These are phyloP conservation scores for Momotus momota DNA, from an alignment of 2,797 vertebrate genomes.

Conservation along the genomic window DNA sequence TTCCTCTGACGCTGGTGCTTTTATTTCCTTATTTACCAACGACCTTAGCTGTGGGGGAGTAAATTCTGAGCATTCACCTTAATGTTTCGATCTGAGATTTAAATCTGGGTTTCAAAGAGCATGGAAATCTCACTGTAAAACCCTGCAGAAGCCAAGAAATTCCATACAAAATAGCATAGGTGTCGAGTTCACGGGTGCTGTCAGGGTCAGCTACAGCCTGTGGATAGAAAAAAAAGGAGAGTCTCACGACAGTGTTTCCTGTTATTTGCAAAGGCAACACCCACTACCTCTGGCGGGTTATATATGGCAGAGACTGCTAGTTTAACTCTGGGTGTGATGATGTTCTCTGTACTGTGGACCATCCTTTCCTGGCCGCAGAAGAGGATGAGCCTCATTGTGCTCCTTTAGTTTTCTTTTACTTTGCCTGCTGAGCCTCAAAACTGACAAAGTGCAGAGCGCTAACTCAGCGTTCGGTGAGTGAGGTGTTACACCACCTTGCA, in stretches of 20 bases:
- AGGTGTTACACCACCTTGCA: neutral
- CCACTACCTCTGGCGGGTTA: neutral
- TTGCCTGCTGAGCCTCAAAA: neutral
- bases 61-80: fast-evolving
- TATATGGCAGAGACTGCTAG: neutral
- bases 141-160: neutral
- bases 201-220: neutral
- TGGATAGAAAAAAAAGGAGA: neutral
- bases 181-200: neutral
- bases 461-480: neutral
- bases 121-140: neutral
- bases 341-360: neutral
- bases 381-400: neutral
- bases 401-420: neutral
- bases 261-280: neutral
- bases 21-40: neutral
- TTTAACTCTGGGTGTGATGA: neutral
- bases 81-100: neutral
- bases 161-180: neutral
- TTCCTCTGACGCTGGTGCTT: neutral
- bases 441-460: neutral
- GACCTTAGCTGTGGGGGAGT: neutral
- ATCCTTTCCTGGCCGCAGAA: neutral
- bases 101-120: neutral
- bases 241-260: neutral